Evolutionary conservation across 2,797 vertebrate species (phyloP), one percentile per base, ranked within the genome.

Genomic region (Karalla daura): DNA sequence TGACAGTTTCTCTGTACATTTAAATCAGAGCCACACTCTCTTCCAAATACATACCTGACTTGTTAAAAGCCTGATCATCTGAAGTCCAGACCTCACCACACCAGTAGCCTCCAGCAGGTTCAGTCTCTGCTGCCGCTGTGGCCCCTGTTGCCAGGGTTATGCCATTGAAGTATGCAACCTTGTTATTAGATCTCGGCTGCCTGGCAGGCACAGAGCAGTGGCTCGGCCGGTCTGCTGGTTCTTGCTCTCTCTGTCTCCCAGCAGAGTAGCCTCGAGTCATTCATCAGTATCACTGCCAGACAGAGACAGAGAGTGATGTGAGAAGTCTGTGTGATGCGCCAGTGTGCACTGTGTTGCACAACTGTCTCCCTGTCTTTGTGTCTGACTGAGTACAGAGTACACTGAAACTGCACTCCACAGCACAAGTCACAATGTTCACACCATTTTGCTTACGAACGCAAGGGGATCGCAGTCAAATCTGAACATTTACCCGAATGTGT

Each of bases 101-200:
- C 5, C 18, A 24, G 8, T 52, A 27, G 63, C 65, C 58, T 11
- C 24, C 50, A 71, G 67, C 54, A 39, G 40, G 30, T 70, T 55
- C 39, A 32, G 15, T 40, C 50, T 73, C 55, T 27, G 18, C 37
- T 70, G 49, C 59, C 37, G 70, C 56, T 54, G n/a, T n/a, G n/a
- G n/a, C n/a, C n/a, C 56, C 66, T 65, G 80, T 83, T 81, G 76
- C 74, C 75, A 60, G 70, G 74, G 70, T 51, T 85, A 36, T 86
- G 37, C 74, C 64, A 65, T 41, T 84, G 62, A 86, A 84, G 74
- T 74, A 69, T 85, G 74, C 74, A 83, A 20, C 64, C 54, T 65
- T 77, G 59, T 83, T 88, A 82, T 90, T 64, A 81, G 74, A 85
- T 84, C 53, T 17, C 53, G 70, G 67, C 67, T 63, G 72, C 66